phyloP scores from a whole-genome alignment of 2,888 invertebrate species.

The Isoperla grammatica region DNA sequence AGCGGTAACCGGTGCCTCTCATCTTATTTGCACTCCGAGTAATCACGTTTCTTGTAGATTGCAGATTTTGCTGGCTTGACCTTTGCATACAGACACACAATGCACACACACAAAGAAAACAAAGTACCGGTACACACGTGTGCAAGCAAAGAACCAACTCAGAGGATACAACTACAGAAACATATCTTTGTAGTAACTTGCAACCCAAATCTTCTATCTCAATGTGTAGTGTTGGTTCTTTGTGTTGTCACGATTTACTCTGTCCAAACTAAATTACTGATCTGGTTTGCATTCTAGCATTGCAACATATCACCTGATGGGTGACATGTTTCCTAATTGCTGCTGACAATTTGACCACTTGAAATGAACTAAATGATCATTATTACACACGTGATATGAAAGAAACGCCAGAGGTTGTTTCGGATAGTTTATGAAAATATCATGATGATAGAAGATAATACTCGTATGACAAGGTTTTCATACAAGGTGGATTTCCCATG shows the following conservation, averaged over 20 bases:
- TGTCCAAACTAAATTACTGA: conserved; percentile 30
- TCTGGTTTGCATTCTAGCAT: conserved; percentile 31
- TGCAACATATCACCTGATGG: conserved; percentile 27
- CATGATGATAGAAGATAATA: no score
- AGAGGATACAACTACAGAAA: conserved; percentile 10
- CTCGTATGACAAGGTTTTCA: no score
- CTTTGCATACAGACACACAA: conserved; percentile 27
- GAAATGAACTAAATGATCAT: no score
- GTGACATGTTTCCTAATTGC: conserved; percentile 22
- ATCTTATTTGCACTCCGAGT: conserved; percentile 28
- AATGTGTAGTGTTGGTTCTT: conserved; percentile 19
- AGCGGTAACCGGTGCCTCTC: conserved; percentile 17
- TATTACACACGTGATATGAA: no score
- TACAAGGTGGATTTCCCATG: no score
- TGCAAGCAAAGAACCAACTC: conserved; percentile 8
- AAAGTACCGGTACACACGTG: conserved; percentile 5
- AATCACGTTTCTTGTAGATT: conserved; percentile 32
- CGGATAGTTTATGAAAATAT: no score
- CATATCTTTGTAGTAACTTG: neutral
- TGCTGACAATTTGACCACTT: conserved; percentile 19
- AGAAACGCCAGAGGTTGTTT: no score
- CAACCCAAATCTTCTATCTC: neutral
- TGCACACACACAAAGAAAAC: conserved; percentile 17
- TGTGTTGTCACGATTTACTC: conserved; percentile 20
- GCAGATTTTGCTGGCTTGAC: conserved; percentile 32